phyloP scores from a whole-genome alignment of 2,113 vertebrate species.

The Bungarus multicinctus region DNA sequence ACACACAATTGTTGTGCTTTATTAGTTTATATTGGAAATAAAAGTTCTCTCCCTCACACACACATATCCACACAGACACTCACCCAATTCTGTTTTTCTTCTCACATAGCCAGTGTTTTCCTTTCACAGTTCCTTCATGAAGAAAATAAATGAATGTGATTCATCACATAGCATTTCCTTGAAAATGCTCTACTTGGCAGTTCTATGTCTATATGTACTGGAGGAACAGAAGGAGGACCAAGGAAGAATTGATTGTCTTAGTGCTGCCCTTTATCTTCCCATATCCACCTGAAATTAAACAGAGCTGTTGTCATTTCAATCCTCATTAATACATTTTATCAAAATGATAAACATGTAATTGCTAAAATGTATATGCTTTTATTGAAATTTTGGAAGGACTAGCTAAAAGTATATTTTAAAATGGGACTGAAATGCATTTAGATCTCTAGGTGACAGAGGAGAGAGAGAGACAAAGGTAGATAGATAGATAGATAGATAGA shows the following conservation, averaged over 20 bases:
- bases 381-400: not conserved
- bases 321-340: not conserved
- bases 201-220: not conserved
- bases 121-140: not conserved
- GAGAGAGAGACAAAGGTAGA: no score
- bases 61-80: not conserved
- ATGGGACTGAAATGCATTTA: not conserved
- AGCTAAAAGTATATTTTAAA: not conserved
- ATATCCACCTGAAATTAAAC: not conserved
- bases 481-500: no score
- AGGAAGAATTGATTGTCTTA: not conserved
- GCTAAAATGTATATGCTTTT: not conserved
- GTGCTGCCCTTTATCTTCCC: not conserved
- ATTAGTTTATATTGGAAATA: not conserved
- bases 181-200: not conserved
- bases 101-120: not conserved
- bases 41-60: not conserved
- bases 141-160: not conserved
- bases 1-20: not conserved
- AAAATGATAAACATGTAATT: not conserved
- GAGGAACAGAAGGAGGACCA: not conserved
- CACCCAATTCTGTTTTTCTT: not conserved
- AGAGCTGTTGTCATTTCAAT: not conserved
- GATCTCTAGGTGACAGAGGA: not conserved
- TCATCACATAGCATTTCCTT: not conserved